These are phyloP conservation scores for Andricus curvator DNA, from an alignment of 2,888 invertebrate species.

Conservation along the genomic window DNA sequence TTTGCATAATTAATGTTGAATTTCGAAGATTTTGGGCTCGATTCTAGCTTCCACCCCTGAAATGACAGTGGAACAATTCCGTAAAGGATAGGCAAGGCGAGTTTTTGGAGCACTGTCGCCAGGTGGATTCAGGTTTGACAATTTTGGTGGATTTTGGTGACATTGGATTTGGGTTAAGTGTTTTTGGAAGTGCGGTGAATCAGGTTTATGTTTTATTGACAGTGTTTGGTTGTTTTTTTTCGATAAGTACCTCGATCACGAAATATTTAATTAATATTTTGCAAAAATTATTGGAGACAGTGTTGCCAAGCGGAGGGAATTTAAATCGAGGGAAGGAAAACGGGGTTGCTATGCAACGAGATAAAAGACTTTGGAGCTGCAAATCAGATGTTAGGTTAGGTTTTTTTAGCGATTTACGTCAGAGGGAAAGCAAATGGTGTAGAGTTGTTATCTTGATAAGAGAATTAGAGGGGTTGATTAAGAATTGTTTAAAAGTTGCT, in stretches of 20 bases:
- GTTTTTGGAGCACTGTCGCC: constrained; percentile 34
- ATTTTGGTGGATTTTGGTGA: too few relatives aligned
- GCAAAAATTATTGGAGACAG: constrained; percentile 1
- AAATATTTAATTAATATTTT: background rate
- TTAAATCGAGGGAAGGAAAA: constrained; percentile 24
- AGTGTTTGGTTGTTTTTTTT: too few relatives aligned
- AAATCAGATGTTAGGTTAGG: constrained; percentile 19
- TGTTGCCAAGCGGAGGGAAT: constrained; percentile 26
- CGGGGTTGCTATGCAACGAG: constrained; percentile 37
- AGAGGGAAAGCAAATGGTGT: background rate
- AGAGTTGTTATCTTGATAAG: constrained; percentile 14
- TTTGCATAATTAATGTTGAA: too few relatives aligned
- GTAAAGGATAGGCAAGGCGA: background rate
- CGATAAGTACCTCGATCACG: too few relatives aligned
- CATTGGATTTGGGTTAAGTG: too few relatives aligned
- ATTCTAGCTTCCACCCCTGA: constrained; percentile 33
- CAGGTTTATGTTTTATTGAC: too few relatives aligned
- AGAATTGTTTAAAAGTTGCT: background rate
- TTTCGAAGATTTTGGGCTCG: too few relatives aligned
- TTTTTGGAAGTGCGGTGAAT: too few relatives aligned
- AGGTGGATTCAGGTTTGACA: background rate
- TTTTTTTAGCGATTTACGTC: background rate
- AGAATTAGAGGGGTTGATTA: background rate
- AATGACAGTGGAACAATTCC: constrained; percentile 29
- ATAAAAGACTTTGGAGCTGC: constrained; percentile 3